phyloP scores from a whole-genome alignment of 37 sponge, comb jelly and placozoan species.

The Chondrilla cf. caribensis region DNA sequence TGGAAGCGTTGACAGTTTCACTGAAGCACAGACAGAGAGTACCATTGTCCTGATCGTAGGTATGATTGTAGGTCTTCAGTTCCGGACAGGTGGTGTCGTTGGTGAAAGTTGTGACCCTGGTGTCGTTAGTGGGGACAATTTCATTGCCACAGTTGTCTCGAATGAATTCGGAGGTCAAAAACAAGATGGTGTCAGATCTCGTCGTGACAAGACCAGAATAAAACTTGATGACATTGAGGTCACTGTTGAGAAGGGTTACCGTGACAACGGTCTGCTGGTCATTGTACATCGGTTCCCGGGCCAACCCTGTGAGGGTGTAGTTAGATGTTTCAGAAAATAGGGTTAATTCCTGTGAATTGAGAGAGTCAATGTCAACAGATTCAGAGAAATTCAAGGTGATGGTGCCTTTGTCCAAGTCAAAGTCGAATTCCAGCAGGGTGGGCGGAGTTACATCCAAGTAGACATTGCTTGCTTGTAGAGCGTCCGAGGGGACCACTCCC shows the following conservation, averaged over 20 bases:
- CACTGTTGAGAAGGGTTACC: slow-evolving; percentile 48
- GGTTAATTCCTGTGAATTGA: slow-evolving; percentile 58
- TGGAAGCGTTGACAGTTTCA: slow-evolving; percentile 77
- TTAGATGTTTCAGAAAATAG: slow-evolving; percentile 15
- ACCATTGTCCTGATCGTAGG: slow-evolving; percentile 56
- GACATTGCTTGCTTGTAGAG: slow-evolving; percentile 34
- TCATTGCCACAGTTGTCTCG: slow-evolving; percentile 64
- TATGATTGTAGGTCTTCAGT: slow-evolving; percentile 29
- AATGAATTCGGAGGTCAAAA: slow-evolving; percentile 48
- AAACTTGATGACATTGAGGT: slow-evolving; percentile 65
- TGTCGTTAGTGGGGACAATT: slow-evolving; percentile 24
- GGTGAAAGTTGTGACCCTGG: slow-evolving; percentile 37
- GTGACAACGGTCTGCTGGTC: slow-evolving; percentile 32
- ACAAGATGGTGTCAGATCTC: slow-evolving; percentile 50
- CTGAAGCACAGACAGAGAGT: slow-evolving; percentile 58
- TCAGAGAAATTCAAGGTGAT: slow-evolving; percentile 79
- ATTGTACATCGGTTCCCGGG: slow-evolving; percentile 1
- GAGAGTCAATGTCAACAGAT: slow-evolving; percentile 58
- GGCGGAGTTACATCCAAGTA: slow-evolving; percentile 58
- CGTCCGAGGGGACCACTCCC: slow-evolving; percentile 14
- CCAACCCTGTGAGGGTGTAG: slow-evolving; percentile 30
- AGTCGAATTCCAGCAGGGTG: slow-evolving; percentile 38
- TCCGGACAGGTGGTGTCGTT: slow-evolving; percentile 60
- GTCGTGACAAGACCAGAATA: slow-evolving; percentile 54
- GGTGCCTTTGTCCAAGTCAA: slow-evolving; percentile 63